Evolutionary conservation across 2,113 vertebrate genomes (phyloP).

Genomic region (Macquaria australasica): DNA sequence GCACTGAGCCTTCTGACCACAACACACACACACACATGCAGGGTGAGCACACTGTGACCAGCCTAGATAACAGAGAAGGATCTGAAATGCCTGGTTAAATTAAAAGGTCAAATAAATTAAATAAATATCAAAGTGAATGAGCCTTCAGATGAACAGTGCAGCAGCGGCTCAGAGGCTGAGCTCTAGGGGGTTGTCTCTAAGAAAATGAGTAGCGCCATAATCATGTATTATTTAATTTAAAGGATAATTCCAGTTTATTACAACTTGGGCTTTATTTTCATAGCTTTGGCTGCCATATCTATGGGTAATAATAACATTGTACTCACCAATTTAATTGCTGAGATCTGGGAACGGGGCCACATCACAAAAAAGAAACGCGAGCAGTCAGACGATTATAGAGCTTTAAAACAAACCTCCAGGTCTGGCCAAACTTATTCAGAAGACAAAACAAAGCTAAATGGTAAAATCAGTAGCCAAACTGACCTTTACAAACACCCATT

Average conservation of each 20-base stretch:
- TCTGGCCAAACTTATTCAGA: neutral
- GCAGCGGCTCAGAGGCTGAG: conserved; percentile 21
- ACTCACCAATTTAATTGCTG: conserved; percentile 32
- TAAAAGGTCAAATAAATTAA: conserved; percentile 76
- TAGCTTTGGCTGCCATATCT: conserved; percentile 14
- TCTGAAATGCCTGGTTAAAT: conserved; percentile 53
- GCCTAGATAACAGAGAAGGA: conserved; percentile 34
- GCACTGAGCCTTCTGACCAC: conserved; percentile 20
- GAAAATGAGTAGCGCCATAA: conserved; percentile 33
- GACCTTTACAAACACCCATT: neutral
- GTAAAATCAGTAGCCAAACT: neutral
- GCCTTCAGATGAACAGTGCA: conserved; percentile 32
- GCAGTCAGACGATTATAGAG: neutral
- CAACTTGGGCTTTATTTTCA: conserved; percentile 12
- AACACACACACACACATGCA: neutral
- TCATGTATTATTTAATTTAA: conserved; percentile 45
- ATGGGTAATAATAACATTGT: conserved; percentile 28
- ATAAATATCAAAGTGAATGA: conserved; percentile 61
- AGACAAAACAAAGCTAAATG: neutral
- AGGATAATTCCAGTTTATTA: conserved; percentile 29
- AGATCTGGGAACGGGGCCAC: neutral
- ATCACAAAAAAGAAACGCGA: neutral
- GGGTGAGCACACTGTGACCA: conserved; percentile 1
- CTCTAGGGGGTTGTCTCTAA: conserved; percentile 21
- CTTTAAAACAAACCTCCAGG: neutral